These are phyloP conservation scores for Hemiprocne comata DNA, from an alignment of 2,113 vertebrate genomes.

Conservation along the genomic window DNA sequence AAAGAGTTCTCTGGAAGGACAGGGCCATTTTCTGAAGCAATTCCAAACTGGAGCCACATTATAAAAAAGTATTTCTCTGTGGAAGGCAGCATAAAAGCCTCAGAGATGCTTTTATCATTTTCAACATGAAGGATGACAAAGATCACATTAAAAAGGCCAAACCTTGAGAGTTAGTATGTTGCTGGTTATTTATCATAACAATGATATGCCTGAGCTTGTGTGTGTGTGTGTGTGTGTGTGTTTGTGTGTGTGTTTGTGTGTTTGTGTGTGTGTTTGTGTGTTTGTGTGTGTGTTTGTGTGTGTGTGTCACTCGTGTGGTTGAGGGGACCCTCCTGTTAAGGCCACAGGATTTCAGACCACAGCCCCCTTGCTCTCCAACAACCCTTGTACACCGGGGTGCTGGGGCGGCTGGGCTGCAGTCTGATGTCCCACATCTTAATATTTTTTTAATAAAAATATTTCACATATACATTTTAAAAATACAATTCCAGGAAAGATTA, in stretches of 20 bases:
- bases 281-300: too few relatives aligned
- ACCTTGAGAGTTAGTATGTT: background rate
- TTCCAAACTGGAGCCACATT: background rate
- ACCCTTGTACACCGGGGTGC: too few relatives aligned
- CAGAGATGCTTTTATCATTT: background rate
- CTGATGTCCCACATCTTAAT: too few relatives aligned
- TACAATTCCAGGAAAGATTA: background rate
- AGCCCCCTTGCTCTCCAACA: too few relatives aligned
- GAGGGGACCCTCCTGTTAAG: too few relatives aligned
- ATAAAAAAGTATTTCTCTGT: background rate
- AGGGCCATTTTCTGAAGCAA: background rate
- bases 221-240: too few relatives aligned
- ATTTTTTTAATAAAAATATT: background rate
- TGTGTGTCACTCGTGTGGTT: too few relatives aligned
- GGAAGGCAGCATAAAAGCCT: background rate
- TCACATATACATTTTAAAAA: background rate
- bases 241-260: too few relatives aligned
- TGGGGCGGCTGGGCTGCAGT: too few relatives aligned
- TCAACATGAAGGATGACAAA: background rate
- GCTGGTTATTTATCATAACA: slow-evolving; percentile 3
- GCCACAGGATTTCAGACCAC: too few relatives aligned
- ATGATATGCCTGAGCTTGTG: too few relatives aligned
- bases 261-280: too few relatives aligned
- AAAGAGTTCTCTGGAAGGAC: background rate
- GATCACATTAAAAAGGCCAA: background rate